Evolutionary conservation across 2,797 vertebrate species (phyloP).

Genomic region (Anolis apletophallus): DNA sequence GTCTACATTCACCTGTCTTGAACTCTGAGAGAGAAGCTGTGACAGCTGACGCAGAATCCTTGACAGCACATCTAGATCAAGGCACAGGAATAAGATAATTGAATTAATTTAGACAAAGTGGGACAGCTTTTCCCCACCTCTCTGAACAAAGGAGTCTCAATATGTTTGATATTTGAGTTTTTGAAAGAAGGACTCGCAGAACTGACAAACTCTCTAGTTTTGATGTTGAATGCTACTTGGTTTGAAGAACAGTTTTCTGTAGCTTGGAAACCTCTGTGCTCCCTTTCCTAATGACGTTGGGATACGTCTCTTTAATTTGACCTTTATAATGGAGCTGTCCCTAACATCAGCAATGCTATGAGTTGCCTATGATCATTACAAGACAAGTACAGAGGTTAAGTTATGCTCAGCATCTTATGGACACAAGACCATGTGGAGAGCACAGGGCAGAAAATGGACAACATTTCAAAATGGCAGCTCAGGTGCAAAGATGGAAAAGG

Average conservation of each 20-base stretch:
- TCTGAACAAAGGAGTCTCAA: constrained; percentile 8
- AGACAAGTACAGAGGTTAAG: not conserved
- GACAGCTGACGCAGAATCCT: not conserved
- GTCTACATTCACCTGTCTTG: not conserved
- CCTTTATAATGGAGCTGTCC: not conserved
- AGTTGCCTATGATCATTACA: not conserved
- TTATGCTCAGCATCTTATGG: no score
- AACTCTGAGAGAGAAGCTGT: not conserved
- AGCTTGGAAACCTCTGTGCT: not conserved
- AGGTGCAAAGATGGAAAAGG: not conserved
- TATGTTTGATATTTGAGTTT: constrained; percentile 6
- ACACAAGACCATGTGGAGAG: not conserved
- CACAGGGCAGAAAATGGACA: not conserved
- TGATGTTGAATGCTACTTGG: not conserved
- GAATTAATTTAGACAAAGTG: constrained; percentile 28
- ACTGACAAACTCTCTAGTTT: not conserved
- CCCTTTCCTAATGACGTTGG: not conserved
- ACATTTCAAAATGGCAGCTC: not conserved
- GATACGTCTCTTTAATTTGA: not conserved
- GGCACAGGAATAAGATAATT: not conserved
- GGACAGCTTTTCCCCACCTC: not conserved
- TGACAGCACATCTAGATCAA: constrained; percentile 30
- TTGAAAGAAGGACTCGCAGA: not conserved
- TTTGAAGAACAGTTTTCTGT: constrained; percentile 18
- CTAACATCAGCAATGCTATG: not conserved